Evolutionary conservation across 2,888 invertebrate genomes (phyloP).

Genomic region (Trissolcus japonicus): DNA sequence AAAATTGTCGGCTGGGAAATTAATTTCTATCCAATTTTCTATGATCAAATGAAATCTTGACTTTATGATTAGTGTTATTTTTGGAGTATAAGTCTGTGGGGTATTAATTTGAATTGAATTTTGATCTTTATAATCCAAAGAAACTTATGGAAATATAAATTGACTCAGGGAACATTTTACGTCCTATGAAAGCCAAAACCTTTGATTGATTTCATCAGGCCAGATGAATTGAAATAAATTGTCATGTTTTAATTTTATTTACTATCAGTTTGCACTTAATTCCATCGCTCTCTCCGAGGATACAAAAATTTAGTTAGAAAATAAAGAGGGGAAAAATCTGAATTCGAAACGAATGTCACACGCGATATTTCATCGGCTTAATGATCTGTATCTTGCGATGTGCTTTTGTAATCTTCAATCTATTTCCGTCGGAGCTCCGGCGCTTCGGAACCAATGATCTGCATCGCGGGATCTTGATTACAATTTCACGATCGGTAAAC

Average conservation of each 20-base stretch:
- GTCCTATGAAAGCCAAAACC: too few species aligned
- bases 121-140: too few species aligned
- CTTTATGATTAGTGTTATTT: too few species aligned
- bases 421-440: slow-evolving; percentile 21
- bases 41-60: too few species aligned
- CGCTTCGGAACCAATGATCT: slow-evolving; percentile 6
- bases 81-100: too few species aligned
- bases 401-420: slow-evolving; percentile 27
- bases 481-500: slow-evolving; percentile 20
- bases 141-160: too few species aligned
- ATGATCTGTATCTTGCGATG: slow-evolving; percentile 19
- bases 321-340: slow-evolving; percentile 1
- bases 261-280: too few species aligned
- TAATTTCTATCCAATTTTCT: too few species aligned
- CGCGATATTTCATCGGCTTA: slow-evolving; percentile 23
- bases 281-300: not conserved
- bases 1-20: too few species aligned
- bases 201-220: too few species aligned
- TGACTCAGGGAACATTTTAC: too few species aligned
- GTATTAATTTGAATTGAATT: too few species aligned
- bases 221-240: not conserved
- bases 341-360: slow-evolving; percentile 20
- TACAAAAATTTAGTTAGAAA: not conserved
- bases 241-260: not conserved
- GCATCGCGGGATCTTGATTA: slow-evolving; percentile 21